Evolutionary conservation across 2,797 vertebrate genomes (phyloP).

Genomic region (Anableps anableps): DNA sequence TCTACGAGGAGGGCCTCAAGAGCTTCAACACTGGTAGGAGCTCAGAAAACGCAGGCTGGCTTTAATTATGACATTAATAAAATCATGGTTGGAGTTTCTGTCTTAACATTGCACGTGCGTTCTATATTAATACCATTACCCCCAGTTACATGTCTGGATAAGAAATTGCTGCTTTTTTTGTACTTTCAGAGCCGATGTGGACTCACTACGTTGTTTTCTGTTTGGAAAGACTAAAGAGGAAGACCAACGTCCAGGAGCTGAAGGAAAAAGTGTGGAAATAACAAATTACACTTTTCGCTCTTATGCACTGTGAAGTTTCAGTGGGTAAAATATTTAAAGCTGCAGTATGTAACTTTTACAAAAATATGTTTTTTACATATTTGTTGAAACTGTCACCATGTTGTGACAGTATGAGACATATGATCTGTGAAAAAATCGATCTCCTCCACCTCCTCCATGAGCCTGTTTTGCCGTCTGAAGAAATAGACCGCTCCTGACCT

Average conservation of each 20-base stretch:
- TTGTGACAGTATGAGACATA: too few species aligned
- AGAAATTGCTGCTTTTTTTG: constrained; percentile 29
- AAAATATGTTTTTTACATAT: too few species aligned
- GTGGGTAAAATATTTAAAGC: not conserved
- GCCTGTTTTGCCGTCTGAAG: too few species aligned
- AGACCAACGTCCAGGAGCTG: constrained; percentile 88
- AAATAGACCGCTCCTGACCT: too few species aligned
- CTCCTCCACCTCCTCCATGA: too few species aligned
- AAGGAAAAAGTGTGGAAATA: constrained; percentile 84
- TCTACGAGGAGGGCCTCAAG: constrained; percentile 90
- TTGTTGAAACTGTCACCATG: too few species aligned
- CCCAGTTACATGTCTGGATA: not conserved
- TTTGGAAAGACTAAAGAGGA: constrained; percentile 88
- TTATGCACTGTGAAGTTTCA: not conserved
- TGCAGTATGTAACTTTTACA: too few species aligned
- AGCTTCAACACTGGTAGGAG: constrained; percentile 84
- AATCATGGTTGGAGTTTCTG: not conserved
- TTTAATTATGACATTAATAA: not conserved
- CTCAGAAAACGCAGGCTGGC: not conserved
- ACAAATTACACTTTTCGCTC: not conserved
- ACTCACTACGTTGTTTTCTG: constrained; percentile 88
- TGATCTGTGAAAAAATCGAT: too few species aligned
- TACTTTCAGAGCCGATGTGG: constrained; percentile 89
- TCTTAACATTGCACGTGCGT: not conserved
- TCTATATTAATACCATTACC: not conserved